Percentiles rank a stretch among this genome's conserved stretches.
Conservation (phyloP, 2,113 vertebrate genomes). For the Carassius gibelio region DNA sequence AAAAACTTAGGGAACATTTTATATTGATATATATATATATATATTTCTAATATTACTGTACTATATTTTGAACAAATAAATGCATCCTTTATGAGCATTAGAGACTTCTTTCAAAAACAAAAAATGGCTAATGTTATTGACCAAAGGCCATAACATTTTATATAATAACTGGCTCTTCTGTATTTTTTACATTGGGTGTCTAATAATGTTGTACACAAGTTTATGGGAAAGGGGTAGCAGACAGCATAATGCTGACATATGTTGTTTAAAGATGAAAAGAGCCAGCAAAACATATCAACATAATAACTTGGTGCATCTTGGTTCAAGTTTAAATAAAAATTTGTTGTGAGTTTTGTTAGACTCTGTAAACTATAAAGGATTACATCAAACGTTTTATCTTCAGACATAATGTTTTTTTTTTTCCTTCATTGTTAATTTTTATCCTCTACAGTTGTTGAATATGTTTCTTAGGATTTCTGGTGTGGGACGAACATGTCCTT, state of each 20-base stretch:
- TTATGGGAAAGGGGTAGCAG: not conserved
- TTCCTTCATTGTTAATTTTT: not conserved
- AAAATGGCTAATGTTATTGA: no score
- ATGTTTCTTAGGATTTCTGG: conserved; percentile 12
- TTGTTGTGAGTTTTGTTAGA: not conserved
- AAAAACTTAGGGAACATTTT: no score
- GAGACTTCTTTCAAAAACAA: no score
- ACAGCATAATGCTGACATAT: not conserved
- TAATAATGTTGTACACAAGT: not conserved
- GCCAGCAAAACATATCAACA: not conserved
- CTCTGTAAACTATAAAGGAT: not conserved
- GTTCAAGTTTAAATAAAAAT: not conserved
- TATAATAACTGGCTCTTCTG: no score
- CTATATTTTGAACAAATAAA: no score
- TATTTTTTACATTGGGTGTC: not conserved
- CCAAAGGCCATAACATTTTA: no score
- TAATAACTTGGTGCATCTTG: conserved; percentile 7
- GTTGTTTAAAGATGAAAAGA: not conserved
- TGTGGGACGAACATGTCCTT: not conserved
- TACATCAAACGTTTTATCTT: not conserved
- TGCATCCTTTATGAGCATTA: no score
- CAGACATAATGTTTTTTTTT: not conserved
- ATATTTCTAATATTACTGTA: no score
- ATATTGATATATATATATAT: no score
- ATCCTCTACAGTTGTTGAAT: conserved; percentile 3